A percentile compares a stretch with the other conserved stretches of the same genome.
Evolutionary conservation across 1,140 invertebrate genomes (phyloP).

Genomic region (Ericerus pela): DNA sequence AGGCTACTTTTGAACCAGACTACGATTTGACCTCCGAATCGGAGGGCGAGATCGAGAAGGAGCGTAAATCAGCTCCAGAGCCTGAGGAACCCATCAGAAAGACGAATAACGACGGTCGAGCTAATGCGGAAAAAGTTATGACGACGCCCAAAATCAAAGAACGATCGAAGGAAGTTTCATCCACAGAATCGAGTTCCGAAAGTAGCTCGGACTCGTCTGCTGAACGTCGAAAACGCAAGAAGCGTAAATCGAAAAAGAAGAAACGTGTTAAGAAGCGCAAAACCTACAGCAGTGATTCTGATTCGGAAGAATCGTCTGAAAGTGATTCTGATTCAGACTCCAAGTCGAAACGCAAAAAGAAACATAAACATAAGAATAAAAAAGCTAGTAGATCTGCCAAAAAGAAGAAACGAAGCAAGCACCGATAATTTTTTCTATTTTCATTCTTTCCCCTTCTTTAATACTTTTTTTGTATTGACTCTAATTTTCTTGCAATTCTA

Average conservation of each 20-base stretch:
- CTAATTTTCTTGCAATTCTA: no score
- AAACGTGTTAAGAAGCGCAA: slow-evolving; percentile 17
- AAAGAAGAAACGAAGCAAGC: slow-evolving; percentile 25
- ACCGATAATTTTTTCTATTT: slow-evolving; percentile 7
- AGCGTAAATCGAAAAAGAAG: slow-evolving; percentile 17
- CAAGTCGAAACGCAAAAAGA: slow-evolving; percentile 20
- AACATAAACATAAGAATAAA: slow-evolving; percentile 23
- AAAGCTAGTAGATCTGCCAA: slow-evolving; percentile 19
- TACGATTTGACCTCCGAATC: slow-evolving; percentile 17
- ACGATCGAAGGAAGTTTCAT: slow-evolving; percentile 17
- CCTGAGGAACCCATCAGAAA: no score
- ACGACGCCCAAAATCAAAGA: slow-evolving; percentile 20
- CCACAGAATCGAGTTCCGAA: slow-evolving; percentile 21
- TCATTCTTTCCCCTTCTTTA: neutral
- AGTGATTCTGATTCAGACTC: slow-evolving; percentile 19
- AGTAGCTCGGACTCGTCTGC: slow-evolving; percentile 15
- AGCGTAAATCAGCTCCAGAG: neutral
- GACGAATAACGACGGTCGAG: no score
- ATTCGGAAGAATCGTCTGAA: slow-evolving; percentile 7
- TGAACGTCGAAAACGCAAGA: slow-evolving; percentile 15
- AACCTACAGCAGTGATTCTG: slow-evolving; percentile 7
- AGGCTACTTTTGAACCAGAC: slow-evolving; percentile 21
- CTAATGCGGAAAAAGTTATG: no score
- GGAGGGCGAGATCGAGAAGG: neutral
- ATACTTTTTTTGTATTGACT: neutral